Percentiles rank a stretch among this genome's conserved stretches.
Conservation (phyloP, 1,140 invertebrate species). For the Drosophila repleta region DNA sequence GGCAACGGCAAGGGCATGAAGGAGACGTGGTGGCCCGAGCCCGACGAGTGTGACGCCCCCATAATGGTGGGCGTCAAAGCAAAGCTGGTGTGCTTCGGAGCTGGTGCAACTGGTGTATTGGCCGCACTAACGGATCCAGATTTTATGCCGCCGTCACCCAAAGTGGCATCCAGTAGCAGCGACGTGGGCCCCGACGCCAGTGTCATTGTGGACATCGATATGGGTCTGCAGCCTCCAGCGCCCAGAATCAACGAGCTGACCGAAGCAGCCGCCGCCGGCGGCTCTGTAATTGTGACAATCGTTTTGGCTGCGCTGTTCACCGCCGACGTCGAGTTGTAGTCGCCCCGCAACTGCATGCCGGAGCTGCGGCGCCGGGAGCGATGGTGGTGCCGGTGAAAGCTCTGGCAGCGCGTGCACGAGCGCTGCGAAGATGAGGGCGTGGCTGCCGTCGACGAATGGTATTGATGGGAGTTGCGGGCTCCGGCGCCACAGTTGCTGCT, state of each 20-base stretch:
- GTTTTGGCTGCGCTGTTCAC: constrained; percentile 72
- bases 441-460: constrained; percentile 59
- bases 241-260: constrained; percentile 61
- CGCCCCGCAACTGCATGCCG: constrained; percentile 63
- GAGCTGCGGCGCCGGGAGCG: constrained; percentile 73
- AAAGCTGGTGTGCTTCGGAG: constrained; percentile 58
- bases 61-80: constrained; percentile 53
- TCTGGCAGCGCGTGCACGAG: constrained; percentile 79
- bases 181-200: constrained; percentile 67
- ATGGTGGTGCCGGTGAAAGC: constrained; percentile 81
- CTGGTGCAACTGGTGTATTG: constrained; percentile 60
- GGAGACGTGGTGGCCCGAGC: constrained; percentile 66
- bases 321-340: constrained; percentile 72
- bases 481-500: constrained; percentile 79
- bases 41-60: constrained; percentile 47
- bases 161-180: constrained; percentile 44
- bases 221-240: constrained; percentile 35
- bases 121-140: constrained; percentile 61
- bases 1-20: constrained; percentile 64
- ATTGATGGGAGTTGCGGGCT: constrained; percentile 64
- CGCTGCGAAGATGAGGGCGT: constrained; percentile 70
- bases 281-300: constrained; percentile 71
- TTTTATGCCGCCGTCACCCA: constrained; percentile 7
- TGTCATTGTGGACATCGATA: constrained; percentile 69
- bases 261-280: constrained; percentile 70